Conservation (phyloP, 92 coral and sea anemone species). For the Phymanthus crucifer region DNA sequence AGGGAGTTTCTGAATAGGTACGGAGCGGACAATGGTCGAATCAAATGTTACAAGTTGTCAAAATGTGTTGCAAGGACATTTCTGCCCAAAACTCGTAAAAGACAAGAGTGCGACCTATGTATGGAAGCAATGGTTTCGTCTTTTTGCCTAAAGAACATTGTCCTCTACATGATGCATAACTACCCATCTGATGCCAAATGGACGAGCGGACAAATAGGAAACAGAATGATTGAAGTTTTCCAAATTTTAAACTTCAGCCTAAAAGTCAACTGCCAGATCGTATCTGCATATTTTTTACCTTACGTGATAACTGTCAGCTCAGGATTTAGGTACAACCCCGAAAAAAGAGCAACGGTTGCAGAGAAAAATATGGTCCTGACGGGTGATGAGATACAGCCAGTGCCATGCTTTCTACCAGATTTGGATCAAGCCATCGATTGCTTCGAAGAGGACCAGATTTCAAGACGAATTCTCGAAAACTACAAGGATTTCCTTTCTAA, state of each 20-base stretch:
- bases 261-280: constrained; percentile 24
- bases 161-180: constrained; percentile 42
- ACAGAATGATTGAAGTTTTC: constrained; percentile 43
- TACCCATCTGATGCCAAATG: constrained; percentile 45
- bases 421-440: constrained; percentile 18
- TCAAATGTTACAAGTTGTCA: constrained; percentile 39
- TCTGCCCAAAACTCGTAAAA: constrained; percentile 29
- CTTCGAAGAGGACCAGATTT: constrained; percentile 39
- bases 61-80: constrained; percentile 34
- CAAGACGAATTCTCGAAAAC: constrained; percentile 37
- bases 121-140: constrained; percentile 34
- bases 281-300: constrained; percentile 37
- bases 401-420: constrained; percentile 32
- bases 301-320: constrained; percentile 17
- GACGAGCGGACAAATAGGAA: constrained; percentile 37
- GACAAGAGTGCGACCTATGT: constrained; percentile 31
- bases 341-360: constrained; percentile 21
- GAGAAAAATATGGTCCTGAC: constrained; percentile 8
- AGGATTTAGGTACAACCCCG: constrained; percentile 18
- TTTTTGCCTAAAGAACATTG: constrained; percentile 43
- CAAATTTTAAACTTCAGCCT: constrained; percentile 42
- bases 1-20: constrained; percentile 37
- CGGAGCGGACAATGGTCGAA: constrained; percentile 42
- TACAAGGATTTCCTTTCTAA: constrained; percentile 37
- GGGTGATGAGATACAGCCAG: constrained; percentile 9